Evolutionary conservation across 2,888 invertebrate genomes (phyloP), one percentile per base, ranked within the genome.

Genomic region (Caenorhabditis parvicauda): DNA sequence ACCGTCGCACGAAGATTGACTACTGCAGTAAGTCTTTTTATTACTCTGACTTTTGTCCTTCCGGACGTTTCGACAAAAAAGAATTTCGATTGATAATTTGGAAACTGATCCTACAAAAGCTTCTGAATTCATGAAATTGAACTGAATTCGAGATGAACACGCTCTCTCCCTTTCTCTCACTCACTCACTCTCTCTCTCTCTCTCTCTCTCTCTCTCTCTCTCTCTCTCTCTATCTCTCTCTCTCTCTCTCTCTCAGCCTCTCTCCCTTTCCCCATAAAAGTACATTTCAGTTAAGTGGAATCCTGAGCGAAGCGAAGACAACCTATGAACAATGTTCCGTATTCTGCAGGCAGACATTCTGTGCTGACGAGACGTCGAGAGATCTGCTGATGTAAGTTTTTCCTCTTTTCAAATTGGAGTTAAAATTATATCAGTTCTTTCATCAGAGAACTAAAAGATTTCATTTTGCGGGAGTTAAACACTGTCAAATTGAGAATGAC

Each of bases 321-420:
- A 46, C n/a, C n/a, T n/a, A n/a, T n/a, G n/a, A n/a, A n/a, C n/a
- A 42, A 17, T 68, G 67, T 64, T 42, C 59, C 12, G 12, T 35
- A n/a, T 42, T 68, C 21, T 54, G 51, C 14, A 41, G 54, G 12
- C 46, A 52, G 1, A 44, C 58, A 27, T 65, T 63, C 25, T 57
- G 61, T 22, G 64, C 63, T 14, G 64, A 65, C 45, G 14, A 48
- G 9, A 47, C 54, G 0, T 57, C 60, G 5, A 42, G 63, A 39
- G 64, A 68, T 44, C 48, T 62, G 24, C 56, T 62, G 39, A 55
- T 37, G 59, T 59, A 17, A 29, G 42, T n/a, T 24, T 14, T 2
- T 9, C 6, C 3, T 28, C 25, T 21, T 42, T n/a, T 24, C 4
- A 42, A 42, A 42, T 25, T 22, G 9, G 19, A 42, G 54, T 32